Percentiles rank a stretch among this genome's conserved stretches.
Conservation (phyloP, 1,140 invertebrate species). For the Hermatobates lingyangjiaoensis region DNA sequence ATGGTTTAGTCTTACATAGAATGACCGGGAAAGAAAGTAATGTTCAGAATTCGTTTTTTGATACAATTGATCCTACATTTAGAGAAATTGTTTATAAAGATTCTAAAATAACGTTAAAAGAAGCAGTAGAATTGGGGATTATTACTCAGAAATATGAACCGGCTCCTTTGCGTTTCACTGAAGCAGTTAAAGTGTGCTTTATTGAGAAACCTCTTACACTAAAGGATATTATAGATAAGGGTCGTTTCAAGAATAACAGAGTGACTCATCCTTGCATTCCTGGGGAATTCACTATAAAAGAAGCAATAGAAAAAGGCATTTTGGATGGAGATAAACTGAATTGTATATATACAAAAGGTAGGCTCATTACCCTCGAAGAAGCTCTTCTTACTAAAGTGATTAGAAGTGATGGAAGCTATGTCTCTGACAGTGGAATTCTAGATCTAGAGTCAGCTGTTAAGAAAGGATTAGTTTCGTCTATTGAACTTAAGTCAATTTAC, state of each 20-base stretch:
- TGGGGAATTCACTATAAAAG: not conserved
- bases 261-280: slow-evolving; percentile 33
- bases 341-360: not conserved
- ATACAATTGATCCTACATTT: slow-evolving; percentile 54
- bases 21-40: slow-evolving; percentile 49
- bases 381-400: slow-evolving; percentile 24
- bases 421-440: not conserved
- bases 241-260: slow-evolving; percentile 54
- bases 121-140: slow-evolving; percentile 57
- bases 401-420: not conserved
- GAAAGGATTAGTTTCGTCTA: slow-evolving; percentile 69
- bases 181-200: slow-evolving; percentile 55
- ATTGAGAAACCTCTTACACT: slow-evolving; percentile 78
- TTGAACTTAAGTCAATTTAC: slow-evolving; percentile 72
- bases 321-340: not conserved
- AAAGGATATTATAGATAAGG: slow-evolving; percentile 65
- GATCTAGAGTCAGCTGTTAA: slow-evolving; percentile 51
- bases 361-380: slow-evolving; percentile 20
- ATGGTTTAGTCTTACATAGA: slow-evolving; percentile 51
- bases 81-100: slow-evolving; percentile 67
- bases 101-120: slow-evolving; percentile 54
- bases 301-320: not conserved
- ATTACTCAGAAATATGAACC: slow-evolving; percentile 38
- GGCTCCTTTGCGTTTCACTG: slow-evolving; percentile 39
- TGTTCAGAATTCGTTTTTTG: too few species aligned